phyloP scores from a whole-genome alignment of 2,888 invertebrate species.

The Lasiommata megera region DNA sequence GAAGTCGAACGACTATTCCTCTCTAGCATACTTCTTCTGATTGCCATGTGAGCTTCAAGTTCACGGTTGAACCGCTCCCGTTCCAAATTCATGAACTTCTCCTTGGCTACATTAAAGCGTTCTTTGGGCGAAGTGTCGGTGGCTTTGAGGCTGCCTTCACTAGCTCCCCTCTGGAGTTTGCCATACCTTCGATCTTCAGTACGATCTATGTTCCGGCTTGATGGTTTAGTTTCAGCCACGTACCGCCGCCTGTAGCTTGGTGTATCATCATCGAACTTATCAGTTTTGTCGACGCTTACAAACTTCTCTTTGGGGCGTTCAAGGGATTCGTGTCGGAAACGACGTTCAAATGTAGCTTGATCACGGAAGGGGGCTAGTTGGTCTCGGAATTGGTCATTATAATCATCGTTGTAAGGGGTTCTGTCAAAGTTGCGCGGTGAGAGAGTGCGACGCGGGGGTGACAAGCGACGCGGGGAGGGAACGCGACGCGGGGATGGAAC shows the following conservation, averaged over 20 bases:
- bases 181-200: slow-evolving; percentile 73
- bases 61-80: slow-evolving; percentile 84
- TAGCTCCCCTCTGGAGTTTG: slow-evolving; percentile 64
- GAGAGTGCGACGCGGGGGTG: slow-evolving; percentile 52
- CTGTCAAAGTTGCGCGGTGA: slow-evolving; percentile 51
- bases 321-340: slow-evolving; percentile 71
- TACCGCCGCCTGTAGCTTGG: slow-evolving; percentile 73
- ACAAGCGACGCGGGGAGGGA: slow-evolving; percentile 45
- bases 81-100: slow-evolving; percentile 91
- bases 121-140: slow-evolving; percentile 85
- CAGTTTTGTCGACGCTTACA: slow-evolving; percentile 50
- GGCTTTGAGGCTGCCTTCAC: slow-evolving; percentile 72
- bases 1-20: slow-evolving; percentile 78
- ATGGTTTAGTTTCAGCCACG: slow-evolving; percentile 72
- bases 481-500: slow-evolving; percentile 32
- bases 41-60: slow-evolving; percentile 76
- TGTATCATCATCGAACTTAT: slow-evolving; percentile 61
- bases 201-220: slow-evolving; percentile 68
- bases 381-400: slow-evolving; percentile 53
- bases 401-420: slow-evolving; percentile 44
- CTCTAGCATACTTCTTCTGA: slow-evolving; percentile 74
- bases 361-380: slow-evolving; percentile 67
- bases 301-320: slow-evolving; percentile 51
- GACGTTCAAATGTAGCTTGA: slow-evolving; percentile 60
- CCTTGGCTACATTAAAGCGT: slow-evolving; percentile 92